Evolutionary conservation across 2,113 vertebrate genomes (phyloP), one percentile per base, ranked within the genome.

Genomic region (Sciurus niger): DNA sequence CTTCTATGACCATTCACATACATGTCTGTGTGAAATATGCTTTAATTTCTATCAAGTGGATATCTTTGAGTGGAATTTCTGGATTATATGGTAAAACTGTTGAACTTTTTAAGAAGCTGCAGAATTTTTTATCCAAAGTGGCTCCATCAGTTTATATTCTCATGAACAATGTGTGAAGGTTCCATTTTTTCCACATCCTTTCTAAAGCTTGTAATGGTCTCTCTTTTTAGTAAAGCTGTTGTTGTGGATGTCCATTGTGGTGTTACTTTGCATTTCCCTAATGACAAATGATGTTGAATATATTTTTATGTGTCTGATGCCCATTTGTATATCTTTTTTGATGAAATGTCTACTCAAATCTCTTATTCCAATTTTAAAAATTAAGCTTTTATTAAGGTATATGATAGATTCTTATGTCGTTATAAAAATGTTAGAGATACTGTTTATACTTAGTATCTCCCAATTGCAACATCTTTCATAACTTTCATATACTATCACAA

Each of bases 51-150:
- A 32, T 58, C 70, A 40, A 14, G 43, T 86, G 37, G 46, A 87
- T 76, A 86, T 12, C 28, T 88, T 77, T 90, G 51, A 80, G 25
- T 84, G 16, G 72, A 65, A 95, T 79, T 85, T 9, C 43, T 79
- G 24, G 40, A 58, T 25, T 58, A 93, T 70, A 46, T 78, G 72
- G 40, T 82, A 90, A 84, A n/a, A 93, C 30, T 79, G 55, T 86
- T 90, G 48, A 95, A 95, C 43, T 82, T 86, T 73, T n/a, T 80
- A 92, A 88, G 77, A 90, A 32, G 58, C 17, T 93, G 22, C 51
- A 83, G 73, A 93, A 80, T 9, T n/a, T 2, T 73, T 95, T 82
- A 77, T 82, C 32, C 73, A 58, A 37, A 53, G 43, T 89, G 40
- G 9, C 13, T 90, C 46, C 58, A 51, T 94, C 32, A 58, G n/a